These are phyloP conservation scores for Napeogenes inachia DNA, from an alignment of 2,888 invertebrate genomes.

Conservation along the genomic window DNA sequence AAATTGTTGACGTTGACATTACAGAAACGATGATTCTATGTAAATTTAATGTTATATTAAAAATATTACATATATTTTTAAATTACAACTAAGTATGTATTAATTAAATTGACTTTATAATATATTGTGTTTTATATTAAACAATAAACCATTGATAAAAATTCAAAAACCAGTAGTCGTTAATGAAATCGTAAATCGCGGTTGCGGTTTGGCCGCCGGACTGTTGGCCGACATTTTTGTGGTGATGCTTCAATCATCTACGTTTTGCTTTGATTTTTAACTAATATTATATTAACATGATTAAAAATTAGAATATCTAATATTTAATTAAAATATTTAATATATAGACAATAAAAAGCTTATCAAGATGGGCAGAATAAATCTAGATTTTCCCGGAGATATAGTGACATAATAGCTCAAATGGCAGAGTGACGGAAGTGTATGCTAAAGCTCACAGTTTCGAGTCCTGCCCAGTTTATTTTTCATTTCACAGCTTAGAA, in stretches of 20 bases:
- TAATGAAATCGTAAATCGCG: conserved; percentile 67
- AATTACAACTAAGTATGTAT: too few species aligned
- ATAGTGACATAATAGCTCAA: too few species aligned
- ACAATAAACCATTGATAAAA: conserved; percentile 5
- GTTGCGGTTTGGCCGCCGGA: conserved; percentile 61
- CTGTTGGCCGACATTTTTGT: conserved; percentile 65
- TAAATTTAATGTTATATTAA: not conserved
- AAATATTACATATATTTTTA: too few species aligned
- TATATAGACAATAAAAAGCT: not conserved
- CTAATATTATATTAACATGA: conserved; percentile 13
- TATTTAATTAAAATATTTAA: not conserved
- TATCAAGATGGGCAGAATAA: not conserved
- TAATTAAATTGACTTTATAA: too few species aligned
- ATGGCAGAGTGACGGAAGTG: too few species aligned
- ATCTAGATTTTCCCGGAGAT: not conserved
- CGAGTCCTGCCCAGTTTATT: too few species aligned
- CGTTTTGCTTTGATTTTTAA: conserved; percentile 15
- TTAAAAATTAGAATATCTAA: not conserved
- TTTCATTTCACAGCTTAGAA: too few species aligned
- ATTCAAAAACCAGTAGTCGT: conserved; percentile 30
- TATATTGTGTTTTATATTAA: not conserved
- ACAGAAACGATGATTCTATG: not conserved
- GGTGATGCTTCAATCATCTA: conserved; percentile 58
- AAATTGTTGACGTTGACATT: conserved; percentile 4
- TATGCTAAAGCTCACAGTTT: too few species aligned